Base-by-base conservation (phyloP, 2,888 invertebrate genomes). In the Lysandra coridon region DNA sequence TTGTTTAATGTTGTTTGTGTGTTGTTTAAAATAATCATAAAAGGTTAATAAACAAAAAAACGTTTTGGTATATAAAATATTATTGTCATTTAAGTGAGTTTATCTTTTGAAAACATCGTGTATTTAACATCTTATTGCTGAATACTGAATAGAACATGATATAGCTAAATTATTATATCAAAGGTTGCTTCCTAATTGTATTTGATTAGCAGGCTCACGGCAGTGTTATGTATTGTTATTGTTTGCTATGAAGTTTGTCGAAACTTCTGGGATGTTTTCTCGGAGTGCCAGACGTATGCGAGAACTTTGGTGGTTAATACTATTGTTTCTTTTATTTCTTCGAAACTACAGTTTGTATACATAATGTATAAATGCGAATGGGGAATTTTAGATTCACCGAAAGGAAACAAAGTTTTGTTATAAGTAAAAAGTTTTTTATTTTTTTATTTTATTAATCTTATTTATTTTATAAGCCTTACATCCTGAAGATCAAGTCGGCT, bases 221-320 rank as follows among this genome's bases (percentile, higher is more conserved):
- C 53, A 87, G 88, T 88, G 87, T 86, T 86, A 84, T 87, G 87
- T 85, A 85, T 84, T 85, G 84, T 86, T 85, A 86, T 85, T 85
- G 85, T 86, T 85, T 83, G 84, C 86, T 85, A 86, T 86, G 83
- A 87, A 86, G 84, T 86, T 87, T 85, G 83, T 85, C 85, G 85
- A 86, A 69, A 69, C 86, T 84, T 84, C 83, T 83, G 82, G 80
- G 83, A 84, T 37, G 69, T 79, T 83, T 85, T 80, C 81, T 80
- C 81, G 30, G 80, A 78, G 79, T 80, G 81, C 82, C 79, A 78
- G 73, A 81, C 79, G 62, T 80, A 73, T 80, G 64, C 49, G 77
- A 74, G 57, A 81, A 78, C n/a, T 75, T 60, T 53, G 49, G 69
- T 69, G 33, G 78, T 74, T 80, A 76, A 76, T 76, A 33, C 57